Conservation (phyloP, 2,888 invertebrate species). For the Clusia tigrina region DNA sequence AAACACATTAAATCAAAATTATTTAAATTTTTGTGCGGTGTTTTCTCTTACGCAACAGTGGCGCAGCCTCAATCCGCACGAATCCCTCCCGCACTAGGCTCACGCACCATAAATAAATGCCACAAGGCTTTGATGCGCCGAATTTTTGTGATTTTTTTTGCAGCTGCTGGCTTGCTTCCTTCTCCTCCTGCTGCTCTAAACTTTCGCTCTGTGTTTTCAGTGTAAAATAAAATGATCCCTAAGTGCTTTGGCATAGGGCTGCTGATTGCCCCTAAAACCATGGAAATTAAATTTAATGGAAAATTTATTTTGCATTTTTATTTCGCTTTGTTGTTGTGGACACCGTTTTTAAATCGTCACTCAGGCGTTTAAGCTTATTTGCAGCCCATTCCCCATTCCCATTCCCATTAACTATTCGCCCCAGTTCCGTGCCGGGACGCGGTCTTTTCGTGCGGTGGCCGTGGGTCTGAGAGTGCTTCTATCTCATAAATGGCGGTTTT, state of each 20-base stretch:
- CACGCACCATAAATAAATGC: not conserved
- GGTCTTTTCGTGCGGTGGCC: too few species aligned
- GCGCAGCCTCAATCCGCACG: too few species aligned
- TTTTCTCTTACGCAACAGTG: too few species aligned
- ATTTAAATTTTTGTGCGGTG: too few species aligned
- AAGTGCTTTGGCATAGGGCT: constrained; percentile 34
- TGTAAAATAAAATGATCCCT: constrained; percentile 24
- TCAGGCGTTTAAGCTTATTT: not conserved
- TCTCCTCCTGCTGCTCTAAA: not conserved
- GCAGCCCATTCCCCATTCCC: too few species aligned
- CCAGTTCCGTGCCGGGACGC: too few species aligned
- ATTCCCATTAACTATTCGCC: too few species aligned
- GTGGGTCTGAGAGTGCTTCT: too few species aligned
- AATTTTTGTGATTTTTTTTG: not conserved
- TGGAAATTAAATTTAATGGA: constrained; percentile 51
- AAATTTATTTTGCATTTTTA: constrained; percentile 41
- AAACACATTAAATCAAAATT: too few species aligned
- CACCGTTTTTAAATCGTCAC: not conserved
- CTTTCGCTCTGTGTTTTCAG: not conserved
- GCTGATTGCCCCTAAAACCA: constrained; percentile 48
- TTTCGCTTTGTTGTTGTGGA: not conserved
- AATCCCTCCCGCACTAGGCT: too few species aligned
- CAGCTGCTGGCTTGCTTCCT: not conserved
- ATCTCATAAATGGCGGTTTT: too few species aligned
- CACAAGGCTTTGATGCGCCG: not conserved